Evolutionary conservation across 2,797 vertebrate genomes (phyloP).

Genomic region (Vultur gryphus): DNA sequence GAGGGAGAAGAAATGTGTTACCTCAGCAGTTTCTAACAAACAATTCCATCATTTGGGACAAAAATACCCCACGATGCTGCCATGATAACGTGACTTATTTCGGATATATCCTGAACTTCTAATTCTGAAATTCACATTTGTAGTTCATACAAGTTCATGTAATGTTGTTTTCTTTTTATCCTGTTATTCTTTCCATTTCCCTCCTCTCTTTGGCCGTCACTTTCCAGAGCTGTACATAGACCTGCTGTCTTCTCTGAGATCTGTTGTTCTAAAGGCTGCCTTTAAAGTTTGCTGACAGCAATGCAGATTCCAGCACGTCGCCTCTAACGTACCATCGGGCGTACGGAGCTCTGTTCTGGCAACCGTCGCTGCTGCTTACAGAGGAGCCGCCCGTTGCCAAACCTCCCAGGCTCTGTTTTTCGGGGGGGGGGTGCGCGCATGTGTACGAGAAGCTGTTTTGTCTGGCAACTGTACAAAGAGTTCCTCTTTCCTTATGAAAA

Average conservation of each 20-base stretch:
- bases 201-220: background rate
- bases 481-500: background rate
- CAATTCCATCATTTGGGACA: background rate
- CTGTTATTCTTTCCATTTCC: background rate
- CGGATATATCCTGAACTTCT: background rate
- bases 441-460: background rate
- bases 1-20: background rate
- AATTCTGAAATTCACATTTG: background rate
- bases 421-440: rapidly evolving
- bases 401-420: background rate
- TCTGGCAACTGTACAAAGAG: background rate
- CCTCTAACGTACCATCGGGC: background rate
- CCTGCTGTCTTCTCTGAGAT: background rate
- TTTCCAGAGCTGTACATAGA: background rate
- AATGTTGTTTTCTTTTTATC: background rate
- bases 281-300: background rate
- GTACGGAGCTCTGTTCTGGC: background rate
- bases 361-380: rapidly evolving
- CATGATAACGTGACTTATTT: background rate
- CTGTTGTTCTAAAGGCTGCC: background rate
- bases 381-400: background rate
- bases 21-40: background rate
- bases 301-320: background rate
- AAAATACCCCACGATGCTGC: background rate
- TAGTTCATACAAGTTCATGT: background rate